Evolutionary conservation across 2,888 invertebrate genomes (phyloP).

Genomic region (Spisula solida): DNA sequence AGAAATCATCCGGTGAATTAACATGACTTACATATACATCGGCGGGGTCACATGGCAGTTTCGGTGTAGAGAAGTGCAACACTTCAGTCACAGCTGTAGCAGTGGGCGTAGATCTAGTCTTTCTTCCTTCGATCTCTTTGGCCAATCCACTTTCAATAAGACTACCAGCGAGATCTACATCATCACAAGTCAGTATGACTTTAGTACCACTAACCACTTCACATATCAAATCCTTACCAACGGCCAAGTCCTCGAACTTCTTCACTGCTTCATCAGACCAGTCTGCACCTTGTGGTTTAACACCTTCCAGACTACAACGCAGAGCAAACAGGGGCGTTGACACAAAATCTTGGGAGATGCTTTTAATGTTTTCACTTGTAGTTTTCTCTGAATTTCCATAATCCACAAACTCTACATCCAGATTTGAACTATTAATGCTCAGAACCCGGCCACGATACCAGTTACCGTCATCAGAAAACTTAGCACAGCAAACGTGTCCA

Average conservation of each 20-base stretch:
- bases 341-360: constrained; percentile 75
- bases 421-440: constrained; percentile 49
- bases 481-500: constrained; percentile 77
- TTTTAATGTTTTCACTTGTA: constrained; percentile 70
- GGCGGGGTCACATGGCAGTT: constrained; percentile 36
- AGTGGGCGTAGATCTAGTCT: neutral
- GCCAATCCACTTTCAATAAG: constrained; percentile 49
- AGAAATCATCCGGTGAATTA: constrained; percentile 80
- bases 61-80: constrained; percentile 21
- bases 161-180: constrained; percentile 62
- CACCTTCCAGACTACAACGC: constrained; percentile 77
- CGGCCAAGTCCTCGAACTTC: constrained; percentile 75
- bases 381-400: constrained; percentile 85
- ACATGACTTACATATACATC: constrained; percentile 76
- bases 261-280: constrained; percentile 78
- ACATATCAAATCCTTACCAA: constrained; percentile 75
- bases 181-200: constrained; percentile 69
- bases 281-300: constrained; percentile 70
- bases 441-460: constrained; percentile 82
- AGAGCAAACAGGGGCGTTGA: constrained; percentile 77
- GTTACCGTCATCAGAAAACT: constrained; percentile 78
- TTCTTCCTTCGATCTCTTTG: constrained; percentile 29
- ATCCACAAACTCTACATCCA: constrained; percentile 83
- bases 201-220: constrained; percentile 63
- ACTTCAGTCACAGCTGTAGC: neutral